Base-by-base conservation (phyloP, 2,797 vertebrate species). In the Merluccius polli region DNA sequence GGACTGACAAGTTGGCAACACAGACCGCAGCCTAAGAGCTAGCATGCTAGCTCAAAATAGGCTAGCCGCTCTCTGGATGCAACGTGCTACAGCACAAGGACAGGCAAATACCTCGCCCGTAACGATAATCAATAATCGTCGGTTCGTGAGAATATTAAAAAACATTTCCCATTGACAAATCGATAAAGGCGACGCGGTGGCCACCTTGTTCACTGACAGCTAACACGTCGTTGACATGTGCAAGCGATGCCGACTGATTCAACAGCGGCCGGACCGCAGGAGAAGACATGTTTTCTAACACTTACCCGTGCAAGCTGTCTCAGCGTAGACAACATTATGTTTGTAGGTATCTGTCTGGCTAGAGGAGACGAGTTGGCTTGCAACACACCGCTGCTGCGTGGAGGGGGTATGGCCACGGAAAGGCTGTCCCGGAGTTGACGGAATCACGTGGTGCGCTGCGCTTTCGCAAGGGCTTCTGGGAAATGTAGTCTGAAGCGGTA, bases 281-380 rank as follows among this genome's bases (percentile, higher is more conserved):
- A 24, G 24, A 71, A 71, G 13, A 30, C n/a, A 30, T 16, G 27
- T 7, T 10, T 18, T 27, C 2, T 70, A 27, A 1, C 13, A 88
- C 88, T 85, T 82, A 95, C 94, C 91, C 92, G 82, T 70, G 89
- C 52, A 32, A 94, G 78, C 72, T 88, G 91, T 84, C 88, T 92
- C 11, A 93, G 27, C n/a, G 91, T 80, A 71, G 93, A 84, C 1
- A 91, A 88, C 73, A 93, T 80, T 94, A 95, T 94, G 77, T 80
- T 92, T 88, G n/a, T 71, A 79, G 81, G 24, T 77, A 38, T 81
- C 72, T n/a, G n/a, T n/a, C n/a, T n/a, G n/a, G 68, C 73, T 31
- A 38, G 79, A 63, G 79, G 74, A 33, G 74, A 33, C 59, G 32
- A 72, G 33, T 9, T 52, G 44, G 79, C 24, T 18, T 52, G 44